These are phyloP conservation scores for Gasterosteus nipponicus DNA, from an alignment of 2,113 vertebrate genomes.

Conservation along the genomic window DNA sequence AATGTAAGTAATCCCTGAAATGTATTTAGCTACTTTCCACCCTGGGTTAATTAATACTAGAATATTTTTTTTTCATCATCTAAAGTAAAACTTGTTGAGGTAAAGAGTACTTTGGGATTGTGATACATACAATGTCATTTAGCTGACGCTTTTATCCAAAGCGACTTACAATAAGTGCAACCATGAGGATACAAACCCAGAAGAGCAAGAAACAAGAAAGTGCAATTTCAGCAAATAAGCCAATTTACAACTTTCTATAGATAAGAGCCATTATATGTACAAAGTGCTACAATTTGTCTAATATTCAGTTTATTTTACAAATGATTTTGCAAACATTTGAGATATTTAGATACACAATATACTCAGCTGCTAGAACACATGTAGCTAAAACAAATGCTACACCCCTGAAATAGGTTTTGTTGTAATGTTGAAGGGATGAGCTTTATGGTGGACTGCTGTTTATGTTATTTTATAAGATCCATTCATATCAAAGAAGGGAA, in stretches of 20 bases:
- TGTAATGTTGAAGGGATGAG: not conserved
- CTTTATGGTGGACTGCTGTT: not conserved
- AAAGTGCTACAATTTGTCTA: too few species aligned
- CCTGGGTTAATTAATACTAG: not conserved
- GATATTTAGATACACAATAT: not conserved
- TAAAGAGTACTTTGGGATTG: not conserved
- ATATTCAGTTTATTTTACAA: not conserved
- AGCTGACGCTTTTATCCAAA: too few species aligned
- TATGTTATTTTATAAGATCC: not conserved
- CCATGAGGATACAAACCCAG: too few species aligned
- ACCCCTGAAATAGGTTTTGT: not conserved
- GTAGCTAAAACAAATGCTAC: not conserved
- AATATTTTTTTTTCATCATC: not conserved
- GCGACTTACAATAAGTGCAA: too few species aligned
- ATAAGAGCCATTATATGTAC: too few species aligned
- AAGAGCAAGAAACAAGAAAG: too few species aligned
- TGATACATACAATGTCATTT: not conserved
- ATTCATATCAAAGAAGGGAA: not conserved
- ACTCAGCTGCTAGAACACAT: not conserved
- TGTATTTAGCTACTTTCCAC: not conserved
- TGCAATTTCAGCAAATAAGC: too few species aligned
- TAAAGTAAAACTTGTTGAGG: not conserved
- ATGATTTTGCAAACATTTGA: not conserved
- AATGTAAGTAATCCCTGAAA: not conserved
- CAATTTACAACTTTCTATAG: too few species aligned